Evolutionary conservation across 2,113 vertebrate genomes (phyloP), one percentile per base, ranked within the genome.

Genomic region (Sula dactylatra): DNA sequence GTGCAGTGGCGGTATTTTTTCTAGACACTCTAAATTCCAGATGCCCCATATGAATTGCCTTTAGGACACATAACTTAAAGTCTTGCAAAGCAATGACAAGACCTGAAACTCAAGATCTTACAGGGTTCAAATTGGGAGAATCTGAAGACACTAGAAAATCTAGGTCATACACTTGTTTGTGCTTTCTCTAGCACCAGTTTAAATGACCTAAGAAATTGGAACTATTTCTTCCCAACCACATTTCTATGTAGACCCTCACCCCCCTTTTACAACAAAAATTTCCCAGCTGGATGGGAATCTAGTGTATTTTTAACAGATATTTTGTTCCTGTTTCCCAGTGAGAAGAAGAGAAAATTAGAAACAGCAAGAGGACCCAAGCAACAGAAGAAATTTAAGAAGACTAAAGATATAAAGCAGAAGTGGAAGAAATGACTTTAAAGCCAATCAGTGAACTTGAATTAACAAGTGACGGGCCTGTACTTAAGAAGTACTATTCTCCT

Each of bases 331-430:
- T 49, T 89, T 88, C 38, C 66, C 93, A 99, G 99, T 98, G 99
- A 99, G 94, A 99, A 99, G 98, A 99, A 99, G 97, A 99, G 99
- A 96, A 99, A 99, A 94, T 50, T 97, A 97, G 80, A 98, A 93
- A 36, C 88, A 62, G 86, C 97, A n/a, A 92, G 64, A 69, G 97
- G 97, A 32, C 97, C 92, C 50, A 98, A 96, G 77, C 97, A 98
- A 56, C 98, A 95, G n/a, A 99, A 99, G 96, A 99, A 98, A 93
- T 97, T 98, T 76, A 99, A 99, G 98, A 99, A 96, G 79, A 97
- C 91, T 89, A 99, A 98, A 94, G 98, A 98, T 27, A 89, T 66
- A 61, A 99, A 96, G 74, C 97, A 94, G 80, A 98, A 98, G 91
- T 62, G 88, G 95, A 97, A 97, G 93, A 99, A 98, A 64, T 97